A percentile compares a stretch with the other conserved stretches of the same genome.
Evolutionary conservation across 2,113 vertebrate genomes (phyloP).

Genomic region (Donacobius atricapilla): DNA sequence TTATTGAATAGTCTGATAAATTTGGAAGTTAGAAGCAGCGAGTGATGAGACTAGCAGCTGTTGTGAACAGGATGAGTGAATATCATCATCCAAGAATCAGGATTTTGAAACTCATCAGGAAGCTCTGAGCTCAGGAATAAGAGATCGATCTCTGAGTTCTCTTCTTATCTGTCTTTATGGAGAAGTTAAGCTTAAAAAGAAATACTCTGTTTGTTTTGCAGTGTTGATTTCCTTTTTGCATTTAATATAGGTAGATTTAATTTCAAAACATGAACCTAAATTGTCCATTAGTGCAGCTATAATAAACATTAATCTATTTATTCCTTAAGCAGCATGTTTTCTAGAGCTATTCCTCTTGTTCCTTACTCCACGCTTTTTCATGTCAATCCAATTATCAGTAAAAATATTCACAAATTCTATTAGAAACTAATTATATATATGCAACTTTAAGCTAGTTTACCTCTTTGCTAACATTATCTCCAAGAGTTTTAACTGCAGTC

Average conservation of each 20-base stretch:
- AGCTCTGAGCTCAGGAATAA: not conserved
- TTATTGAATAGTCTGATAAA: not conserved
- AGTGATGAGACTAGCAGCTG: not conserved
- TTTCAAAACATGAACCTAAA: constrained; percentile 2
- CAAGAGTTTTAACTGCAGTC: constrained; percentile 22
- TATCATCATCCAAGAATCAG: not conserved
- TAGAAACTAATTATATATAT: constrained; percentile 50
- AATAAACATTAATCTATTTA: not conserved
- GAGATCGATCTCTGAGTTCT: not conserved
- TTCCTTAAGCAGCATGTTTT: constrained; percentile 5
- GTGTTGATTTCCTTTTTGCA: not conserved
- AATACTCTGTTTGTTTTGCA: not conserved
- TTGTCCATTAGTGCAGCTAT: not conserved
- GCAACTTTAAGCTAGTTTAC: constrained; percentile 25
- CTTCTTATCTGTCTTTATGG: not conserved
- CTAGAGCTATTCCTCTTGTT: constrained; percentile 6
- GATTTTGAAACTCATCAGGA: not conserved
- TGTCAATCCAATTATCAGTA: constrained; percentile 59
- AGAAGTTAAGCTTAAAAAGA: not conserved
- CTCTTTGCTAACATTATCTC: constrained; percentile 17
- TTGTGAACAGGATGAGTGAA: not conserved
- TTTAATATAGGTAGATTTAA: not conserved
- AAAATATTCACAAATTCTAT: constrained; percentile 60
- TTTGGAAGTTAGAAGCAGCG: not conserved
- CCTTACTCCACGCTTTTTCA: not conserved